Conservation (phyloP, 2,888 invertebrate genomes). For the Danaus chrysippus region DNA sequence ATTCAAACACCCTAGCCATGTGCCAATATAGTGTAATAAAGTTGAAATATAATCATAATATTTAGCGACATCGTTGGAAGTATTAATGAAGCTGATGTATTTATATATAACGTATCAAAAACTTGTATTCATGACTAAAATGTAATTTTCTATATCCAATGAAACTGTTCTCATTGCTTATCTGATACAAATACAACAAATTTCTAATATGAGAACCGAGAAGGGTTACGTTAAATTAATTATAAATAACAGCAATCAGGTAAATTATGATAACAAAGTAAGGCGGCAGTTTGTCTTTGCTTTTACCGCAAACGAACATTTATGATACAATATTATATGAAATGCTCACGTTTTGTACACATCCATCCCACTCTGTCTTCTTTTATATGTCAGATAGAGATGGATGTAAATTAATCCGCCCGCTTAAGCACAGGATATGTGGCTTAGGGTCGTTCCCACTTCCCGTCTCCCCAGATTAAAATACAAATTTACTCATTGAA, state of each 20-base stretch:
- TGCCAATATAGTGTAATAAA: constrained; percentile 6
- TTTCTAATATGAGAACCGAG: too few species aligned
- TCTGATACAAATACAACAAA: too few species aligned
- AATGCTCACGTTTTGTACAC: constrained; percentile 5
- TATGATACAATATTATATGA: constrained; percentile 8
- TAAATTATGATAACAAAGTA: constrained; percentile 5
- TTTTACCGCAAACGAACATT: constrained; percentile 3
- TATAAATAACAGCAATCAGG: not conserved
- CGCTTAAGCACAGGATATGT: constrained; percentile 29
- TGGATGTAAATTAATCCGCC: constrained; percentile 26
- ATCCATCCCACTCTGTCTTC: constrained; percentile 4
- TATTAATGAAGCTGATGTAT: not conserved
- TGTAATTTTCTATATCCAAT: too few species aligned
- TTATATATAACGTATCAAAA: too few species aligned
- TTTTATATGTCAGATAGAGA: constrained; percentile 6
- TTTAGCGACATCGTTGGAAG: not conserved
- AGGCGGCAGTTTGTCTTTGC: constrained; percentile 4
- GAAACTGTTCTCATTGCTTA: too few species aligned
- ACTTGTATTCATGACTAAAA: too few species aligned
- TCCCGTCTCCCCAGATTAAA: constrained; percentile 52
- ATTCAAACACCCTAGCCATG: constrained; percentile 16
- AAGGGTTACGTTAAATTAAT: not conserved
- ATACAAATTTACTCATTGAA: constrained; percentile 68
- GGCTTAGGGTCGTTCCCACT: constrained; percentile 36
- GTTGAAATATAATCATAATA: not conserved